Evolutionary conservation across 2,797 vertebrate genomes (phyloP).

Genomic region (Pyrocephalus nanus): DNA sequence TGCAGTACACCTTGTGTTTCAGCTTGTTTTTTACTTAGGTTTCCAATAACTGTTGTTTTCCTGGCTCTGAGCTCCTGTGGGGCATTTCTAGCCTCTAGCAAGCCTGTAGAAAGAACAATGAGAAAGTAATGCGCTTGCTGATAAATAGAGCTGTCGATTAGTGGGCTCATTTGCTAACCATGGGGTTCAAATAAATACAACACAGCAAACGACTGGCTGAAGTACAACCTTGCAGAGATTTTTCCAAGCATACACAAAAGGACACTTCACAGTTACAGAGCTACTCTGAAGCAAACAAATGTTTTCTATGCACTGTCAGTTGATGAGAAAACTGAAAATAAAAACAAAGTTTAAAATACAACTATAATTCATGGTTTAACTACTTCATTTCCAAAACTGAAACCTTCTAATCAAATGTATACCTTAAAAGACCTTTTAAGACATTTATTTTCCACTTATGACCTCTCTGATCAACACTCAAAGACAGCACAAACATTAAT

Average conservation of each 20-base stretch:
- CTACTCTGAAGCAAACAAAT: not conserved
- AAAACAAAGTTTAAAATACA: not conserved
- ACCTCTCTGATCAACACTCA: not conserved
- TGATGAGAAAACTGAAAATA: not conserved
- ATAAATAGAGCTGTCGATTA: not conserved
- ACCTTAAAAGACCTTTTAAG: not conserved
- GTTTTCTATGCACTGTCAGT: not conserved
- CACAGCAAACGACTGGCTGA: not conserved
- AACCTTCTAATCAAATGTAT: not conserved
- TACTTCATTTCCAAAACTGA: not conserved
- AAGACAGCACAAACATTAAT: not conserved
- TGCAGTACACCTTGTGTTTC: conserved; percentile 71
- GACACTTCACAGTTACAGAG: not conserved
- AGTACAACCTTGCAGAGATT: not conserved
- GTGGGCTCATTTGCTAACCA: not conserved
- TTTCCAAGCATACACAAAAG: not conserved
- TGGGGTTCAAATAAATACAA: not conserved
- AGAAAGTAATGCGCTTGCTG: fast-evolving
- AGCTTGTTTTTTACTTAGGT: conserved; percentile 70
- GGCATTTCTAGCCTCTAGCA: conserved; percentile 77
- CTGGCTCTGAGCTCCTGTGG: conserved; percentile 72
- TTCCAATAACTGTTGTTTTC: conserved; percentile 68
- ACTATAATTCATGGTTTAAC: not conserved
- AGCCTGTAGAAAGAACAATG: conserved; percentile 60
- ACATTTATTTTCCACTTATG: not conserved